Conservation (phyloP, 2,888 invertebrate genomes). For the Synanthedon myopaeformis region DNA sequence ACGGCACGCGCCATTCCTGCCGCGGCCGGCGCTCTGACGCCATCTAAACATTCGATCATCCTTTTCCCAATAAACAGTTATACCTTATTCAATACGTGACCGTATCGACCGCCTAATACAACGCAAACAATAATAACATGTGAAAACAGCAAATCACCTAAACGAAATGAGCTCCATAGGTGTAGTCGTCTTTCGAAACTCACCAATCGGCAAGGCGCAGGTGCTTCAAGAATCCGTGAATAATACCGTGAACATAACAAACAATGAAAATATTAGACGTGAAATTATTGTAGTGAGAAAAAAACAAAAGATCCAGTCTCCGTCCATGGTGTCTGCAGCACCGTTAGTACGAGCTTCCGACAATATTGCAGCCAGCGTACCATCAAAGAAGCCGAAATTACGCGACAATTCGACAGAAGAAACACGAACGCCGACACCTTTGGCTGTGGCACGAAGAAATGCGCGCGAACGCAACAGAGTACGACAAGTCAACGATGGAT, state of each 20-base stretch:
- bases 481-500: conserved; percentile 92
- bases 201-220: conserved; percentile 70
- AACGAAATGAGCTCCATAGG: conserved; percentile 68
- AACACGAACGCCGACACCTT: conserved; percentile 74
- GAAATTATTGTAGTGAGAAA: conserved; percentile 70
- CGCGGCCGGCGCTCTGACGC: conserved; percentile 62
- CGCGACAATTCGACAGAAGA: conserved; percentile 59
- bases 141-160: conserved; percentile 43
- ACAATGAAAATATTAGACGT: conserved; percentile 49
- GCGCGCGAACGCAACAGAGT: conserved; percentile 93
- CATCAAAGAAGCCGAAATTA: conserved; percentile 42
- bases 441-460: conserved; percentile 89
- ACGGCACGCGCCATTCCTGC: conserved; percentile 67
- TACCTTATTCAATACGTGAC: conserved; percentile 28
- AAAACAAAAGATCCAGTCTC: conserved; percentile 52
- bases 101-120: conserved; percentile 29
- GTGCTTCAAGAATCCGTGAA: conserved; percentile 75
- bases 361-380: conserved; percentile 29
- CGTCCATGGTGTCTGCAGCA: conserved; percentile 52
- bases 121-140: conserved; percentile 49
- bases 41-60: conserved; percentile 36
- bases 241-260: conserved; percentile 68
- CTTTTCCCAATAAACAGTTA: conserved; percentile 20
- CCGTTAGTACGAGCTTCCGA: conserved; percentile 52
- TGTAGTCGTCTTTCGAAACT: conserved; percentile 72